Conservation (phyloP, 2,888 invertebrate genomes). For the Adela reaumurella region DNA sequence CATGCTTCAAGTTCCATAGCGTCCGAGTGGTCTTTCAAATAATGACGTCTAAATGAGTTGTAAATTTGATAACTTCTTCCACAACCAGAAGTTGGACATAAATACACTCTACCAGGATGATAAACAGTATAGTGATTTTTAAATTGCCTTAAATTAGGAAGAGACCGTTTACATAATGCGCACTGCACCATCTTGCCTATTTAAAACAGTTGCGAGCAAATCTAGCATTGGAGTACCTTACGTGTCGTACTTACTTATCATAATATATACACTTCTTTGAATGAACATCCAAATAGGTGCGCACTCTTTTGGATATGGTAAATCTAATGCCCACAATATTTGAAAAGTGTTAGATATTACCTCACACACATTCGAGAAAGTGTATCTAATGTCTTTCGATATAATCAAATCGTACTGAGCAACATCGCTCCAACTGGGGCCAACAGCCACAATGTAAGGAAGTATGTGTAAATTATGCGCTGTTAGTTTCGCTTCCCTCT, state of each 20-base stretch:
- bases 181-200: too few species aligned
- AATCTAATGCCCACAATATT: not conserved
- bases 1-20: too few species aligned
- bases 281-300: not conserved
- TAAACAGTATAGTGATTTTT: constrained; percentile 2
- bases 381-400: not conserved
- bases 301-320: not conserved
- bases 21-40: constrained; percentile 3
- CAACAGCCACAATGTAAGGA: not conserved
- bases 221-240: too few species aligned
- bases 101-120: constrained; percentile 3
- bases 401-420: not conserved
- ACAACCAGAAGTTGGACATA: constrained; percentile 3
- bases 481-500: not conserved
- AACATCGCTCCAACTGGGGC: not conserved
- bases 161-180: not conserved
- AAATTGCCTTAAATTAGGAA: constrained; percentile 1
- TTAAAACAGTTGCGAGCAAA: too few species aligned
- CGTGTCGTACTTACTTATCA: not conserved
- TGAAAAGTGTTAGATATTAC: not conserved
- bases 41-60: constrained; percentile 5
- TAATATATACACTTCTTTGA: not conserved
- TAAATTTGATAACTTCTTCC: constrained; percentile 3
- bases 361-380: not conserved
- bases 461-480: not conserved